phyloP scores from a whole-genome alignment of 2,888 invertebrate genomes.

The Leptura quadrifasciata region DNA sequence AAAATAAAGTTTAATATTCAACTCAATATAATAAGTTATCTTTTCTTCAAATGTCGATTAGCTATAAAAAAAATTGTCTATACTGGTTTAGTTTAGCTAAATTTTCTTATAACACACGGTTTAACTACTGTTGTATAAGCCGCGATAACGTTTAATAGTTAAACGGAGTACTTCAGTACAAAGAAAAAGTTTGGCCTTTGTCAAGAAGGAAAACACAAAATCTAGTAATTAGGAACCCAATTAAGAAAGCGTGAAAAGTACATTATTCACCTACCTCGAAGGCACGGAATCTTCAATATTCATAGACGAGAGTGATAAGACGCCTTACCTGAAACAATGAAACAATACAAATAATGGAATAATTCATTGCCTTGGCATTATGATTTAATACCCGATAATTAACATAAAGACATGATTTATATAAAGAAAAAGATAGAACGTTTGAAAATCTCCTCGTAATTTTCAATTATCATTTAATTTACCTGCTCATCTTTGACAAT shows the following conservation, averaged over 20 bases:
- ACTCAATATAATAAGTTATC: no score
- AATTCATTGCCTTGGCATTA: neutral
- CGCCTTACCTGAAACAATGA: conserved; percentile 2
- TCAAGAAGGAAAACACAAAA: neutral
- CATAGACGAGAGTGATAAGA: neutral
- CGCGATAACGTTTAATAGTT: neutral
- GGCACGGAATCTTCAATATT: neutral
- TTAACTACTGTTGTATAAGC: neutral
- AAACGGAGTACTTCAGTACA: neutral
- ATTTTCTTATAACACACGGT: neutral
- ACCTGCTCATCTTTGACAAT: no score
- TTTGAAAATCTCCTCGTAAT: no score
- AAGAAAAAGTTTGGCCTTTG: neutral
- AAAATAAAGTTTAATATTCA: no score
- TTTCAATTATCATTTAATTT: no score
- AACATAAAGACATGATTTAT: no score
- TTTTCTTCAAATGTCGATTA: no score
- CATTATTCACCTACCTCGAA: neutral
- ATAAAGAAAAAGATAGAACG: no score
- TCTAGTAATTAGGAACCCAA: neutral
- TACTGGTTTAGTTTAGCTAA: no score
- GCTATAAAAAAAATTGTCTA: no score
- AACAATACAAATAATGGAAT: neutral
- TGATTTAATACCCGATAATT: no score
- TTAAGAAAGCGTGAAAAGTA: neutral